Evolutionary conservation across 2,797 vertebrate genomes (phyloP).

Genomic region (Chromis chromis): DNA sequence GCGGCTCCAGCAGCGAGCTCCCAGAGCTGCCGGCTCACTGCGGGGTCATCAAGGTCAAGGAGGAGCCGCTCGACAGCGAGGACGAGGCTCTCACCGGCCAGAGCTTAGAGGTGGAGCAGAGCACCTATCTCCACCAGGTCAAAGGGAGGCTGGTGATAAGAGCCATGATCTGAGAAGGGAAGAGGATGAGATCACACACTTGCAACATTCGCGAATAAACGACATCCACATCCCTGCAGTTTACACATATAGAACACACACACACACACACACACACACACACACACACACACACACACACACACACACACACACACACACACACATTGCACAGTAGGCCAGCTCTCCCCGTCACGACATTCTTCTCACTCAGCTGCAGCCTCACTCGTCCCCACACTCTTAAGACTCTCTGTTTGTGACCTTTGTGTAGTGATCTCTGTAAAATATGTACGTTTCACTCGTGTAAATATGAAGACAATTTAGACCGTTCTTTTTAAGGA

Average conservation of each 20-base stretch:
- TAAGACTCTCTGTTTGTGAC: constrained; percentile 79
- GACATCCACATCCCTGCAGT: constrained; percentile 51
- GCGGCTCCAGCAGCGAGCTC: constrained; percentile 84
- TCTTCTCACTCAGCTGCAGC: constrained; percentile 61
- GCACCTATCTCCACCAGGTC: constrained; percentile 96
- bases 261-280: constrained; percentile 26
- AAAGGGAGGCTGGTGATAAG: constrained; percentile 97
- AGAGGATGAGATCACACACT: constrained; percentile 71
- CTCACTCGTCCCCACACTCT: constrained; percentile 51
- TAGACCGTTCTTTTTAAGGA: constrained; percentile 76
- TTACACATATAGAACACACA: constrained; percentile 34
- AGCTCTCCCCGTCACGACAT: constrained; percentile 55
- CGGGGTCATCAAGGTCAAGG: constrained; percentile 94
- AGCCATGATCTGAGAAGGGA: constrained; percentile 92
- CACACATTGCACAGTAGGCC: constrained; percentile 72
- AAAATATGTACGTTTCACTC: constrained; percentile 81
- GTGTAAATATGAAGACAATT: constrained; percentile 81
- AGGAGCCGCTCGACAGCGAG: constrained; percentile 94
- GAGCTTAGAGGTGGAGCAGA: constrained; percentile 91
- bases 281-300: constrained; percentile 36
- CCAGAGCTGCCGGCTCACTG: constrained; percentile 78
- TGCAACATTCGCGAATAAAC: constrained; percentile 75
- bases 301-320: constrained; percentile 44
- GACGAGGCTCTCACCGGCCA: constrained; percentile 91
- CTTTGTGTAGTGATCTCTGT: constrained; percentile 84